Percentiles rank a stretch among this genome's conserved stretches.
Conservation (phyloP, 2,888 invertebrate species). For the Vandiemenella viatica region DNA sequence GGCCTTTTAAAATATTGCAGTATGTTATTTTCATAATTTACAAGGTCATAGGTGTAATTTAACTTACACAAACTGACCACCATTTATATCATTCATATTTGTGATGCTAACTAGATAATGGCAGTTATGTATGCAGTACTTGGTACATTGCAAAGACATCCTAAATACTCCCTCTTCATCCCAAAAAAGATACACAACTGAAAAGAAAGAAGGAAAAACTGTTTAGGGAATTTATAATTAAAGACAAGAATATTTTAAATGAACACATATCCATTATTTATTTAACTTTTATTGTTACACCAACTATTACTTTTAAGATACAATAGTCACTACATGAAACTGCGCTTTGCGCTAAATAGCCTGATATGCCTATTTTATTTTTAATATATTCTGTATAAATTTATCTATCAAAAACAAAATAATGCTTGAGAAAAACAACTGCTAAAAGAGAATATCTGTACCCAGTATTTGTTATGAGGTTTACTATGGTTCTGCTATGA, state of each 20-base stretch:
- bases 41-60: no score
- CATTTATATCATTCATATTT: no score
- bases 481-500: slow-evolving; percentile 9
- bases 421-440: slow-evolving; percentile 4
- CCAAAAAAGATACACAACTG: no score
- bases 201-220: no score
- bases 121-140: no score
- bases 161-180: no score
- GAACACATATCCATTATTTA: neutral
- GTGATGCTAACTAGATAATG: no score
- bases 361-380: slow-evolving; percentile 11
- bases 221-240: neutral
- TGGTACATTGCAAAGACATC: no score
- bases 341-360: slow-evolving; percentile 12
- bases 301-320: slow-evolving; percentile 12
- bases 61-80: no score
- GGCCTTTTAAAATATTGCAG: no score
- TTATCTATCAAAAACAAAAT: slow-evolving; percentile 10
- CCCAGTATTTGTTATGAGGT: slow-evolving; percentile 10
- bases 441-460: slow-evolving; percentile 6
- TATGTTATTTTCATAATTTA: no score
- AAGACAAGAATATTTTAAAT: neutral
- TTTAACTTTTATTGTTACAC: slow-evolving; percentile 13
- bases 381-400: slow-evolving; percentile 6
- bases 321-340: slow-evolving; percentile 9